Evolutionary conservation across 2,888 invertebrate species (phyloP).

Genomic region (Ashinkailepas kermadecensis): DNA sequence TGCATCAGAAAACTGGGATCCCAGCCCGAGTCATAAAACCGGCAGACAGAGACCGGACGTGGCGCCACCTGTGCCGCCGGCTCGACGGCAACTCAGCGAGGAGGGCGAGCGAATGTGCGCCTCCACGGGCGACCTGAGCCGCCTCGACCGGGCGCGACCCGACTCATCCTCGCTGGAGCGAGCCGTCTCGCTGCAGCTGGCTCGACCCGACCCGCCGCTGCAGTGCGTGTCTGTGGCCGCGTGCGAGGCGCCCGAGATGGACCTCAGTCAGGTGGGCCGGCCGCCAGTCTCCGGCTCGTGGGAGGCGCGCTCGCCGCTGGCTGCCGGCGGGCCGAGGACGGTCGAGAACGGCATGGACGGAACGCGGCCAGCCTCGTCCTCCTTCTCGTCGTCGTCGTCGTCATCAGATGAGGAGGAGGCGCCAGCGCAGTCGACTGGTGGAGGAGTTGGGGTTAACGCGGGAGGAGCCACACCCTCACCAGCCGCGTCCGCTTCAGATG

Average conservation of each 20-base stretch:
- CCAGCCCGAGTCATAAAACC: too few species aligned
- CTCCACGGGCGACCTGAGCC: constrained; percentile 2
- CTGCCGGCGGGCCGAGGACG: too few species aligned
- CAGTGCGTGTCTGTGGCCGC: not conserved
- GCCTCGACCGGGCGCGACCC: not conserved
- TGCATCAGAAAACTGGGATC: too few species aligned
- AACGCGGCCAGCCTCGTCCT: too few species aligned
- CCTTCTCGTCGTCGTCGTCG: too few species aligned
- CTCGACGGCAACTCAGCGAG: not conserved
- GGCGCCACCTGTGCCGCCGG: not conserved
- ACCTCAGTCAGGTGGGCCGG: not conserved
- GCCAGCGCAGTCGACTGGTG: not conserved
- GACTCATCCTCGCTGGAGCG: not conserved
- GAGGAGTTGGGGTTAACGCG: too few species aligned
- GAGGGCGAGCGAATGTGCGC: not conserved
- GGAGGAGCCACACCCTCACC: too few species aligned
- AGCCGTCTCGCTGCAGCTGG: not conserved
- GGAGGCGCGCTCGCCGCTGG: not conserved
- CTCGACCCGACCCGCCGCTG: not conserved
- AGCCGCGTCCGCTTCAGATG: too few species aligned
- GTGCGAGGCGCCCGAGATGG: not conserved
- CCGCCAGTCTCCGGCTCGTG: too few species aligned
- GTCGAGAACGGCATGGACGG: too few species aligned
- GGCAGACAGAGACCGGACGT: too few species aligned
- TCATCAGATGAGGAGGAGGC: not conserved